A percentile compares a stretch with the other conserved stretches of the same genome.
Conservation (phyloP, 2,113 vertebrate species). For the Ancistrus triradiatus region DNA sequence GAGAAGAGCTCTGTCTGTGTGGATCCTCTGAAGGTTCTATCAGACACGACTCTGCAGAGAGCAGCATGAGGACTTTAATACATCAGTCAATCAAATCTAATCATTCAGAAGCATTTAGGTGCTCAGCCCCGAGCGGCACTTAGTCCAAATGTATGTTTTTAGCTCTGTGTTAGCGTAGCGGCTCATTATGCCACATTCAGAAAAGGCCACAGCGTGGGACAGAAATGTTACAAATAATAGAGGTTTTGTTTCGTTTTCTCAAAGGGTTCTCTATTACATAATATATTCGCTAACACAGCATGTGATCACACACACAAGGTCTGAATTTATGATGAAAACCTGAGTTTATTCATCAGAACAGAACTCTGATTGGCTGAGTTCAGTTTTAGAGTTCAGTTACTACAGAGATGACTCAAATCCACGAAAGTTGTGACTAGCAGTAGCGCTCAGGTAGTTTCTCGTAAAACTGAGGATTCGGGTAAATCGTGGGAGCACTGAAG, state of each 20-base stretch:
- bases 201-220: constrained; percentile 35
- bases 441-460: too few relatives aligned
- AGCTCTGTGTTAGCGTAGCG: constrained; percentile 3
- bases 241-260: constrained; percentile 22
- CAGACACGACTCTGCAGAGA: constrained; percentile 34
- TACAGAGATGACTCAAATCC: too few relatives aligned
- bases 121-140: not conserved
- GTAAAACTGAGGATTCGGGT: too few relatives aligned
- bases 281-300: not conserved
- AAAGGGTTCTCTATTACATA: constrained; percentile 19
- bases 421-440: too few relatives aligned
- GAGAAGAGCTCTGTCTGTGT: not conserved
- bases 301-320: constrained; percentile 1
- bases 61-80: constrained; percentile 19
- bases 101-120: not conserved
- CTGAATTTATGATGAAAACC: too few relatives aligned
- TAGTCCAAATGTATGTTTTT: not conserved
- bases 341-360: too few relatives aligned
- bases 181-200: not conserved
- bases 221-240: constrained; percentile 28
- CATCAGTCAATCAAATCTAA: not conserved
- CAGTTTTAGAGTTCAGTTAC: too few relatives aligned
- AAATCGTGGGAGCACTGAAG: too few relatives aligned
- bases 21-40: constrained; percentile 3
- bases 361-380: not conserved